Conservation (phyloP, 2,888 invertebrate species). For the Bursaphelenchus okinawaensis region DNA sequence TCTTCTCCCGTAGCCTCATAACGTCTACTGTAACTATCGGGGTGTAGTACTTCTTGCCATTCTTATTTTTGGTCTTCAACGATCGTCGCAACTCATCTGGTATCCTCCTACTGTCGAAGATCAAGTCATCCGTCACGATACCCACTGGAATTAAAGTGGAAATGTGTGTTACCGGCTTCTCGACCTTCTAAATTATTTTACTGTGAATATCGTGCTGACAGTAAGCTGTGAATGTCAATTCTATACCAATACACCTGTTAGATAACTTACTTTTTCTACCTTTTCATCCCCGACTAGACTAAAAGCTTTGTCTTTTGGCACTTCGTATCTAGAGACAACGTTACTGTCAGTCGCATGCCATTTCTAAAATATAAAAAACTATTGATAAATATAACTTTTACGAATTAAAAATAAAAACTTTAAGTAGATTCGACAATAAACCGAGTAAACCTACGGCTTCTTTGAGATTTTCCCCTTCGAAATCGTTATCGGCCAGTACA, state of each 20-base stretch:
- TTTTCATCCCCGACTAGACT: not conserved
- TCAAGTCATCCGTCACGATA: slow-evolving; percentile 55
- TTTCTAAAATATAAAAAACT: slow-evolving; percentile 1
- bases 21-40: slow-evolving; percentile 79
- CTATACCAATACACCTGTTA: not conserved
- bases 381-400: too few relatives aligned
- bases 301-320: not conserved
- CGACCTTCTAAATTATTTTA: too few relatives aligned
- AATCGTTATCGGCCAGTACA: slow-evolving; percentile 62
- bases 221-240: not conserved
- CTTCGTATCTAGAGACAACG: not conserved
- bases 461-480: slow-evolving; percentile 19
- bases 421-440: not conserved
- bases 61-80: slow-evolving; percentile 8
- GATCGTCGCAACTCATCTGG: slow-evolving; percentile 47
- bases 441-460: not conserved
- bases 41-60: slow-evolving; percentile 63
- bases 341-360: not conserved
- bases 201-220: too few relatives aligned
- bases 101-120: slow-evolving; percentile 49
- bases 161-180: slow-evolving; percentile 55
- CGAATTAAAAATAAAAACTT: not conserved
- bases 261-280: slow-evolving; percentile 22
- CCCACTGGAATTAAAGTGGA: slow-evolving; percentile 53
- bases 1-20: slow-evolving; percentile 72